Evolutionary conservation across 2,113 vertebrate genomes (phyloP).

Genomic region (Nothoprocta perdicaria): DNA sequence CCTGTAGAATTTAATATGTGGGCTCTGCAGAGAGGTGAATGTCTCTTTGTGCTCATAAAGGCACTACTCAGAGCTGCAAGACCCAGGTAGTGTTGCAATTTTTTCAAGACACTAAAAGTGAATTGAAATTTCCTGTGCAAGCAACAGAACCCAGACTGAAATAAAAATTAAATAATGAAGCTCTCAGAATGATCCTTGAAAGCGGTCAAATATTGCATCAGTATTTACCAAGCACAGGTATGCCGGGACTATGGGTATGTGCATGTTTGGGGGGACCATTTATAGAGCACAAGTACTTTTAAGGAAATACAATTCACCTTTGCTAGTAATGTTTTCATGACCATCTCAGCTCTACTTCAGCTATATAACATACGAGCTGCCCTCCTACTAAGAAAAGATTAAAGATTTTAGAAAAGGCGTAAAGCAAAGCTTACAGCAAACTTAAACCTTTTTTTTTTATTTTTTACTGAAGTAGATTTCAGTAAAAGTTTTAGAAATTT

Average conservation of each 20-base stretch:
- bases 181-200: slow-evolving; percentile 39
- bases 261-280: background rate
- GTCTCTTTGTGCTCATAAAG: slow-evolving; percentile 51
- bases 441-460: background rate
- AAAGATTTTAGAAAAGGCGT: background rate
- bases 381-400: slow-evolving; percentile 6
- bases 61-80: slow-evolving; percentile 27
- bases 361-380: background rate
- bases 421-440: background rate
- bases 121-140: slow-evolving; percentile 60
- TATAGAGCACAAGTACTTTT: slow-evolving; percentile 23
- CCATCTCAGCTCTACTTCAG: slow-evolving; percentile 33
- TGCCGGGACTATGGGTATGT: background rate
- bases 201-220: slow-evolving; percentile 53
- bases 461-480: background rate
- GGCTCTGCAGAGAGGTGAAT: slow-evolving; percentile 39
- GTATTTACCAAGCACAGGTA: slow-evolving; percentile 44
- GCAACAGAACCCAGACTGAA: slow-evolving; percentile 48
- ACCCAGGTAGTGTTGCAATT: background rate
- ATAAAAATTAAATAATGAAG: slow-evolving; percentile 60
- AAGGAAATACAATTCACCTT: slow-evolving; percentile 13
- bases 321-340: slow-evolving; percentile 53
- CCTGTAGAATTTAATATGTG: background rate
- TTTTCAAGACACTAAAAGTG: slow-evolving; percentile 54
- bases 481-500: background rate